Base-by-base conservation (phyloP, 2,113 vertebrate species). In the Pangasianodon gigas region DNA sequence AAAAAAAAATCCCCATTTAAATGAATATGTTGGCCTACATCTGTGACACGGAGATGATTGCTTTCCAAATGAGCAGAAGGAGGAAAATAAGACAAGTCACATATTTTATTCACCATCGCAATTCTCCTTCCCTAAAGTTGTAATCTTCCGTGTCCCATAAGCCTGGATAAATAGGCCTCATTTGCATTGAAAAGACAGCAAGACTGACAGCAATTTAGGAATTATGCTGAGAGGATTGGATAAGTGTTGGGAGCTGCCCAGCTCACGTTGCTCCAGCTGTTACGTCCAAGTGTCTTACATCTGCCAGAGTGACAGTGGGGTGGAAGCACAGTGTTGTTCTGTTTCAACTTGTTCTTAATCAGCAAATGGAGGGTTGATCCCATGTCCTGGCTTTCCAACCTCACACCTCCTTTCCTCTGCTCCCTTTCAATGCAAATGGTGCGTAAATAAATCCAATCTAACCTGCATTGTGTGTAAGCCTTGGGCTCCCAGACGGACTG, bases 361-460 rank as follows among this genome's bases (percentile, higher is more conserved):
- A 92, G 90, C 92, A 93, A 95, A 95, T 92, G 93, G 92, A 95
- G 93, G 92, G 91, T 77, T 92, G 92, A 95, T 94, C 93, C 93
- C 86, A 32, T 69, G 91, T 90, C 92, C 85, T 92, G 92, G 93
- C 94, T 91, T 93, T 90, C 94, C 93, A 93, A 94, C 48, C 91
- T 88, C 69, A 89, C 91, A 92, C 94, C 94, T 92, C 93, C 94
- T 94, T 92, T 92, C 52, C 92, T 32, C 90, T 88, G 88, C 48
- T 91, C 85, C 93, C 93, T 95, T 95, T 96, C 91, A 94, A 94
- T 94, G 93, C 90, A 95, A 96, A 94, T 95, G 94, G 94, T 94
- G 94, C 95, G 94, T 95, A 95, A 95, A 95, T 94, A 95, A 95
- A 96, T 96, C 92, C 95, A 95, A 95, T 95, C 94, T 93, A 94